phyloP scores from a whole-genome alignment of 2,888 invertebrate species.

The Acleris sparsana region DNA sequence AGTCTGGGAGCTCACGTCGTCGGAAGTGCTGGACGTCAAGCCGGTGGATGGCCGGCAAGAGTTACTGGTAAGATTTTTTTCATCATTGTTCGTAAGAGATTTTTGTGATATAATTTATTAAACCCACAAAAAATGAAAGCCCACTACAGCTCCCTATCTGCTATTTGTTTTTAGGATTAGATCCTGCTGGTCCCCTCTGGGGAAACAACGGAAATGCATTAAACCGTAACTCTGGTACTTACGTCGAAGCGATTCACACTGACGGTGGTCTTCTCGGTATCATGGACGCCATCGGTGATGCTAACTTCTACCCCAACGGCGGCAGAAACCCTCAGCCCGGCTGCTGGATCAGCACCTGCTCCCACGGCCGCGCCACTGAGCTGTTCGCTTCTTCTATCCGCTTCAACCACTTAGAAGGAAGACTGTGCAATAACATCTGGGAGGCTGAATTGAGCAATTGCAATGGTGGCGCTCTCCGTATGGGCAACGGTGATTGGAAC shows the following conservation, averaged over 20 bases:
- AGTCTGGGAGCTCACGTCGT: slow-evolving; percentile 65
- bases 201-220: slow-evolving; percentile 56
- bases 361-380: slow-evolving; percentile 60
- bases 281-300: slow-evolving; percentile 55
- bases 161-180: slow-evolving; percentile 53
- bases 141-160: neutral
- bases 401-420: slow-evolving; percentile 56
- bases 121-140: too few species aligned
- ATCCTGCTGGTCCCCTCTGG: slow-evolving; percentile 69
- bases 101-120: too few species aligned
- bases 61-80: slow-evolving; percentile 38
- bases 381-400: slow-evolving; percentile 62
- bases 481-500: slow-evolving; percentile 57
- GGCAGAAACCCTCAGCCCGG: slow-evolving; percentile 68
- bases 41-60: slow-evolving; percentile 44
- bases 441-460: slow-evolving; percentile 57
- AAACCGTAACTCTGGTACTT: slow-evolving; percentile 52
- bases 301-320: slow-evolving; percentile 74
- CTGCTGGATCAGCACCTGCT: slow-evolving; percentile 60
- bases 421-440: slow-evolving; percentile 51
- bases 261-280: slow-evolving; percentile 66
- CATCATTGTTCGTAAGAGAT: too few species aligned
- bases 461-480: slow-evolving; percentile 47
- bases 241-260: slow-evolving; percentile 72
- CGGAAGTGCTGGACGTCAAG: slow-evolving; percentile 54